Base-by-base conservation (phyloP, 1,140 invertebrate genomes). In the Drosophila nigrodunni region DNA sequence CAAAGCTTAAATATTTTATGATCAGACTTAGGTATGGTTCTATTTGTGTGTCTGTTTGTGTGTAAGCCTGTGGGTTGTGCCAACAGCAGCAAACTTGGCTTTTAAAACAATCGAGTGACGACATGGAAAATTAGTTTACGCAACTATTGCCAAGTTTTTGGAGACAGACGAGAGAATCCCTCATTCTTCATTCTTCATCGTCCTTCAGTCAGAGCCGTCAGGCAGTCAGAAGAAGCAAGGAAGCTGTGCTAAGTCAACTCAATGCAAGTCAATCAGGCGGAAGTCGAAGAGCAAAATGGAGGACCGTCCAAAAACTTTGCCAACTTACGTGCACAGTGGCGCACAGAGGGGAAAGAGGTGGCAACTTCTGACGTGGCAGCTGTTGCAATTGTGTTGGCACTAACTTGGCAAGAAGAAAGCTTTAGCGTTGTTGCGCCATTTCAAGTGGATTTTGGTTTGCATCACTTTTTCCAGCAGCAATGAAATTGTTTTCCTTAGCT, bases 71-170 rank as follows among this genome's bases (percentile, higher is more conserved):
- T 69, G 41, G 21, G 39, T 34, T 77, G 54, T 80, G 82, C 74
- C 82, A 81, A 86, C 71, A 76, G 58, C 62, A 54, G 60, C 54
- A 72, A 74, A 74, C 58, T 80, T 89, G 80, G 85, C 85, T 88
- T 89, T 89, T 85, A 83, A 89, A 89, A 89, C 85, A 89, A 90
- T 89, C 86, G 78, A 89, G 80, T 89, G 85, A 85, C 85, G 85
- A 89, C 85, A 89, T 72, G 85, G 85, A 89, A 89, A 89, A 89
- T 88, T 89, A 89, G 85, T 89, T 89, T 89, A 89, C 85, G 85
- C 78, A 89, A 72, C 78, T 75, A 83, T 59, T 88, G 80, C 77
- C 85, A 88, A 86, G 81, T 74, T 68, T 44, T 35, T 57, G 39
- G 59, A 44, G 25, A 35, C 47, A 13, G 43, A 7, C 34, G 34